phyloP scores from a whole-genome alignment of 2,113 vertebrate species.

The Paedocypris sp. region DNA sequence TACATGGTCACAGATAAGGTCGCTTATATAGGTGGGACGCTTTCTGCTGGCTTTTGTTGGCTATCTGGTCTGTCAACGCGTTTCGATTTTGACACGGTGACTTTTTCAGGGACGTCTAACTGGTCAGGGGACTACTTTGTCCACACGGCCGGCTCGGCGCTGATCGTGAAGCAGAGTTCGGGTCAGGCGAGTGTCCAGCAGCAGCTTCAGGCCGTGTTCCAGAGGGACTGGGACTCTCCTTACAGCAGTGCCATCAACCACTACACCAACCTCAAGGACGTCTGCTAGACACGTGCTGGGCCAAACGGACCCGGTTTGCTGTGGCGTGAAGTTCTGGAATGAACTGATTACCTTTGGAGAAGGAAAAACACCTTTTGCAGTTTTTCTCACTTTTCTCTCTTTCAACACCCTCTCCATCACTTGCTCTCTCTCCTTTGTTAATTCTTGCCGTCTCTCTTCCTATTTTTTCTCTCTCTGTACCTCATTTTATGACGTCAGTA shows the following conservation, averaged over 20 bases:
- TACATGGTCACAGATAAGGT: slow-evolving; percentile 82
- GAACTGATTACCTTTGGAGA: not conserved
- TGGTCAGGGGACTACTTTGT: slow-evolving; percentile 83
- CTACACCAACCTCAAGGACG: slow-evolving; percentile 11
- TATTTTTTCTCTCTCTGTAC: no score
- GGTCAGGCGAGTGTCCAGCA: slow-evolving; percentile 47
- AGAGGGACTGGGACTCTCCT: slow-evolving; percentile 75
- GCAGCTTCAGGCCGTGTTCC: slow-evolving; percentile 65
- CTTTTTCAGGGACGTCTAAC: slow-evolving; percentile 74
- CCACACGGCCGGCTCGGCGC: slow-evolving; percentile 66
- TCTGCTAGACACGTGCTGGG: slow-evolving; percentile 20
- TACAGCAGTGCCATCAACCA: slow-evolving; percentile 63
- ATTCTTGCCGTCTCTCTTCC: no score
- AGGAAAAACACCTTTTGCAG: no score
- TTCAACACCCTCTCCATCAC: no score
- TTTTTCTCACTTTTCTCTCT: no score
- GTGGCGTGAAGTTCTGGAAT: not conserved
- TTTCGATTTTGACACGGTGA: not conserved
- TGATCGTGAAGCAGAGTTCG: slow-evolving; percentile 67
- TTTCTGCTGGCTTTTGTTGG: not conserved
- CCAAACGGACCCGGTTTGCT: no score
- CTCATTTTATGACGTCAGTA: no score
- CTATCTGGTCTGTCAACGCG: not conserved
- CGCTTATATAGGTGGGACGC: slow-evolving; percentile 69
- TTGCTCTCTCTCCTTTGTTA: no score